Evolutionary conservation across 2,797 vertebrate genomes (phyloP).

Genomic region (Rachycentron canadum): DNA sequence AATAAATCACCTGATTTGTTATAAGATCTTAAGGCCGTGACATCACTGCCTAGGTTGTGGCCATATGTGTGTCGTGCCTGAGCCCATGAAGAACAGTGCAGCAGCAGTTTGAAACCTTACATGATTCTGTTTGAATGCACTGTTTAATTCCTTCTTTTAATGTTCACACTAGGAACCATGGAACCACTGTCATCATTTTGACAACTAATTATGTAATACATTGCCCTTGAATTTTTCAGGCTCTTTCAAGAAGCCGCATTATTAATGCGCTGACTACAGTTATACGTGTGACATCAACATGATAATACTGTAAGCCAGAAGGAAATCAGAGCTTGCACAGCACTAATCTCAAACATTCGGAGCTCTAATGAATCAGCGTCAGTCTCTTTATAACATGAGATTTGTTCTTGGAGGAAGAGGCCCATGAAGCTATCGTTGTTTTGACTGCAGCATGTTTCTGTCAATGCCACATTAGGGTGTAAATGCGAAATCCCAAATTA

Average conservation of each 20-base stretch:
- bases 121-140: background rate
- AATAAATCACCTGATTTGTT: background rate
- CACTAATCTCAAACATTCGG: constrained; percentile 24
- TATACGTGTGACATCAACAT: constrained; percentile 12
- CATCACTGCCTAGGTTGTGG: background rate
- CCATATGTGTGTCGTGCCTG: background rate
- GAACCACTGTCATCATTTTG: constrained; percentile 61
- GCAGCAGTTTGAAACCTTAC: too few species aligned
- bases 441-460: constrained; percentile 22
- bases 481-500: constrained; percentile 38
- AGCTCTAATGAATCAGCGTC: constrained; percentile 26
- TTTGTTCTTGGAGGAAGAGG: constrained; percentile 9
- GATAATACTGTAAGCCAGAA: constrained; percentile 7
- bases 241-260: constrained; percentile 2
- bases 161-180: constrained; percentile 35
- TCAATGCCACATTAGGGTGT: constrained; percentile 18
- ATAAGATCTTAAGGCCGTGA: background rate
- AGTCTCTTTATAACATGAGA: constrained; percentile 12
- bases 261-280: constrained; percentile 7
- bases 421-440: constrained; percentile 21
- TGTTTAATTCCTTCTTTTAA: constrained; percentile 6
- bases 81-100: background rate
- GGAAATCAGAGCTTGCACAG: constrained; percentile 9
- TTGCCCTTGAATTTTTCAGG: constrained; percentile 9
- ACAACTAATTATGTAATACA: constrained; percentile 60